Conservation (phyloP, 2,797 vertebrate genomes). For the Mormyrops boulengeri region DNA sequence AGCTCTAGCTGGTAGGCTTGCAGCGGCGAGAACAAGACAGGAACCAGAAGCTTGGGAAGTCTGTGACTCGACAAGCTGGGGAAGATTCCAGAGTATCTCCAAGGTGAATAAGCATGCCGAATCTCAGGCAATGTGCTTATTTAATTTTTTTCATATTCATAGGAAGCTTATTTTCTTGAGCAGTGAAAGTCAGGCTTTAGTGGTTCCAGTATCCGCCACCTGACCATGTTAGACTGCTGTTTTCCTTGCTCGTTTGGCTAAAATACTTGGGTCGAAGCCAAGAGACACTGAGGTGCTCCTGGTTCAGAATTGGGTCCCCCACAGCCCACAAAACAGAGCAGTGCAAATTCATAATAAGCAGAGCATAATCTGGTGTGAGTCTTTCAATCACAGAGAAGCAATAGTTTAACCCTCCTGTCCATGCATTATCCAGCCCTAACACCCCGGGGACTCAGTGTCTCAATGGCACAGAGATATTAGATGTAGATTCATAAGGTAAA, state of each 20-base stretch:
- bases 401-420: conserved; percentile 63
- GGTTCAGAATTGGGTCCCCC: conserved; percentile 49
- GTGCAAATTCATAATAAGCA: conserved; percentile 76
- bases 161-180: conserved; percentile 36
- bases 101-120: background rate
- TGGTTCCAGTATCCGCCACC: conserved; percentile 60
- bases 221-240: conserved; percentile 63
- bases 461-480: conserved; percentile 67
- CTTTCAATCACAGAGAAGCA: conserved; percentile 71
- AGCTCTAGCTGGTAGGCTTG: conserved; percentile 68
- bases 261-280: conserved; percentile 29
- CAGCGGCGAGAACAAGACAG: conserved; percentile 49
- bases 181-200: conserved; percentile 53
- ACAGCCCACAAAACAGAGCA: conserved; percentile 51
- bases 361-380: conserved; percentile 60
- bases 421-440: conserved; percentile 64
- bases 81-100: background rate
- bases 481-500: conserved; percentile 69
- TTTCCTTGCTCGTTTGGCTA: conserved; percentile 40
- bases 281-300: conserved; percentile 53
- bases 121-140: background rate
- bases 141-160: background rate
- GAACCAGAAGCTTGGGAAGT: conserved; percentile 16
- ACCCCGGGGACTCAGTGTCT: conserved; percentile 55
- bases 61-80: conserved; percentile 23